These are phyloP conservation scores for Hyles vespertilio DNA, from an alignment of 1,140 invertebrate genomes.

Conservation along the genomic window DNA sequence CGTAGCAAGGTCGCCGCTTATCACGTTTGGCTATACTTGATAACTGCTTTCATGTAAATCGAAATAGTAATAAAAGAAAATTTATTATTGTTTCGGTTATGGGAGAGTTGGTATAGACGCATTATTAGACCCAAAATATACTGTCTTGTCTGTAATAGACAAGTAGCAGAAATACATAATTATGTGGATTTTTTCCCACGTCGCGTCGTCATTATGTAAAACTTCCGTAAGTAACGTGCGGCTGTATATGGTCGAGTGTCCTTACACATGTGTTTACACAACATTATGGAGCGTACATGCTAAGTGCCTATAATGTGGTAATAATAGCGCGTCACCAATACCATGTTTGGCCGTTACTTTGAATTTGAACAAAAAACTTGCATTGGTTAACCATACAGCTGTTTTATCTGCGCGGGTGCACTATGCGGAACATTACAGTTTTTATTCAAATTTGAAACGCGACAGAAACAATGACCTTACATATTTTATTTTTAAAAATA, in stretches of 20 bases:
- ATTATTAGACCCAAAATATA: too few relatives aligned
- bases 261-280: conserved; percentile 1
- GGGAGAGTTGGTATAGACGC: too few relatives aligned
- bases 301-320: not conserved
- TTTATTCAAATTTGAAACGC: conserved; percentile 49
- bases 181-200: conserved; percentile 8
- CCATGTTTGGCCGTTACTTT: not conserved
- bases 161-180: too few relatives aligned
- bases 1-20: conserved; percentile 21
- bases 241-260: not conserved
- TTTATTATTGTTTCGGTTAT: not conserved
- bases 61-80: not conserved
- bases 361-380: conserved; percentile 9
- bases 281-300: not conserved
- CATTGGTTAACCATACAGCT: conserved; percentile 23
- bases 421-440: conserved; percentile 60
- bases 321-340: not conserved
- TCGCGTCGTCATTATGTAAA: not conserved
- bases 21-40: not conserved
- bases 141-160: too few relatives aligned
- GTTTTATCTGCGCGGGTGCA: conserved; percentile 33
- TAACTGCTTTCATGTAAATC: not conserved
- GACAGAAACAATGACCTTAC: conserved; percentile 22
- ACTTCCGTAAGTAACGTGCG: conserved; percentile 4
- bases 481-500: too few relatives aligned